phyloP scores from a whole-genome alignment of 2,888 invertebrate genomes.

The Scaptomyza tumidula region DNA sequence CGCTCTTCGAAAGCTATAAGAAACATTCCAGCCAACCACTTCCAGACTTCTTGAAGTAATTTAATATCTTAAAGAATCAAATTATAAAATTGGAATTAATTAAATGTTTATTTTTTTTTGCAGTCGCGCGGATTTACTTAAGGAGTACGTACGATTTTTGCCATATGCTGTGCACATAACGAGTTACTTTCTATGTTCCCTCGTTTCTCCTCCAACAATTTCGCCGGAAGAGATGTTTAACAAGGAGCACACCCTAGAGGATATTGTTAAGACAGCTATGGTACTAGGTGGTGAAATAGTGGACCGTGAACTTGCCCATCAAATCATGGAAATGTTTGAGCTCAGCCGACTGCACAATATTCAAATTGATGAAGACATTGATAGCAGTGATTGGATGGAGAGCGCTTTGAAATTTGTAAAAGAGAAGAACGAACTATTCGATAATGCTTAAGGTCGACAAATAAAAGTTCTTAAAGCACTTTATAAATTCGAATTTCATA shows the following conservation, averaged over 20 bases:
- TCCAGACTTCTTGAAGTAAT: constrained; percentile 77
- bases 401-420: not conserved
- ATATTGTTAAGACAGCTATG: constrained; percentile 47
- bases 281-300: constrained; percentile 78
- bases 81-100: not conserved
- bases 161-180: constrained; percentile 74
- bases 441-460: not conserved
- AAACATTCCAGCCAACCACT: constrained; percentile 41
- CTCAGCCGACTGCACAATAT: constrained; percentile 63
- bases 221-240: constrained; percentile 58
- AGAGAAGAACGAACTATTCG: not conserved
- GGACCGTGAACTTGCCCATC: constrained; percentile 79
- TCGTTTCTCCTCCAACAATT: constrained; percentile 65
- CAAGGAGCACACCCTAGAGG: constrained; percentile 29
- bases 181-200: constrained; percentile 67
- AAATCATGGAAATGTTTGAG: constrained; percentile 79
- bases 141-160: constrained; percentile 79
- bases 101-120: constrained; percentile 21
- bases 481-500: not conserved
- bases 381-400: constrained; percentile 29
- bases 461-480: no score
- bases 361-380: constrained; percentile 67
- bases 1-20: constrained; percentile 58
- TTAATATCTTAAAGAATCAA: not conserved
- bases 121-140: constrained; percentile 73